phyloP scores from a whole-genome alignment of 2,113 vertebrate genomes.

The Urocolius indicus region DNA sequence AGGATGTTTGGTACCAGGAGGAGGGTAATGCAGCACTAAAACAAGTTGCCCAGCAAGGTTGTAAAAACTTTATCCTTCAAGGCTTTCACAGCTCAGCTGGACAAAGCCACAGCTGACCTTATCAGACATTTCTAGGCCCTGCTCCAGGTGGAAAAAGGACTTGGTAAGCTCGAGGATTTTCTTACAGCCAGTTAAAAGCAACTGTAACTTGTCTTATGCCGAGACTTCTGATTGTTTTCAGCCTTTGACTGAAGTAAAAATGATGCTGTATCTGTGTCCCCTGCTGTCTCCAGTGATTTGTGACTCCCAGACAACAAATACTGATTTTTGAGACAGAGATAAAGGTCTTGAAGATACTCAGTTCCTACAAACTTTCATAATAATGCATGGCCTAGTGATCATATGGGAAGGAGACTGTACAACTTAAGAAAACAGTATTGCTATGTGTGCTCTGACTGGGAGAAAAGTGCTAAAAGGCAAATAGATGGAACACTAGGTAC shows the following conservation, averaged over 20 bases:
- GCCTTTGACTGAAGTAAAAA: not conserved
- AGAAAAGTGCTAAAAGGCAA: not conserved
- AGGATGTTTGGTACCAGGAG: not conserved
- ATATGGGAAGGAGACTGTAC: not conserved
- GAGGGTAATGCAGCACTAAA: not conserved
- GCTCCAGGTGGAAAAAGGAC: not conserved
- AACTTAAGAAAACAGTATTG: not conserved
- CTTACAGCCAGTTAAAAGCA: not conserved
- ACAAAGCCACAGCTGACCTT: not conserved
- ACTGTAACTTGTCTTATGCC: not conserved
- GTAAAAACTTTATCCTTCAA: not conserved
- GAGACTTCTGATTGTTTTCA: not conserved
- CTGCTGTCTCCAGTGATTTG: not conserved
- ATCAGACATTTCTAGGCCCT: not conserved
- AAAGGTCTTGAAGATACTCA: not conserved
- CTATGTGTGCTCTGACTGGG: rapidly evolving
- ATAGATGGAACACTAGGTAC: not conserved
- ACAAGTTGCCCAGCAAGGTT: not conserved
- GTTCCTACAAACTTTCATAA: not conserved
- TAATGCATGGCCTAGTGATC: not conserved
- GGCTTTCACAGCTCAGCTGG: not conserved
- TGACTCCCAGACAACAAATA: not conserved
- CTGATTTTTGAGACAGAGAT: not conserved
- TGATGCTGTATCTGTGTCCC: not conserved
- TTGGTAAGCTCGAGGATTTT: not conserved